Evolutionary conservation across 2,797 vertebrate species (phyloP), one percentile per base, ranked within the genome.

Genomic region (Aldrovandia affinis): DNA sequence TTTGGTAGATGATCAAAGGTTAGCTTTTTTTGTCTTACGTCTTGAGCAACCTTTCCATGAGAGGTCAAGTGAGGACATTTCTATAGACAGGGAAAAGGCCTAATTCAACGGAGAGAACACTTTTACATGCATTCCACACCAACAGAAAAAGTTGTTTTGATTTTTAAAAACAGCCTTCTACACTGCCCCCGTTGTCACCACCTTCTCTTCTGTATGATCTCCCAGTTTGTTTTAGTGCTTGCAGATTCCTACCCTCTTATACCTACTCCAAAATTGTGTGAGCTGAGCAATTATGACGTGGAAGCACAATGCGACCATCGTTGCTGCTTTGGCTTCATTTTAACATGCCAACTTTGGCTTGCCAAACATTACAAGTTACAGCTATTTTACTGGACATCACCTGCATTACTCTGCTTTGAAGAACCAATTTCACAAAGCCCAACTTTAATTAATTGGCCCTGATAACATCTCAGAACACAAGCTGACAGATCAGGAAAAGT

Each of bases 1-100:
- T n/a, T 77, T 47, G 39, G 42, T 44, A n/a, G 42, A n/a, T 44
- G 10, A 77, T 14, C 8, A 44, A 47, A 44, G 42, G 22, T 47
- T 12, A 47, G 18, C 36, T 36, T 50, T 57, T 20, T 57, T 57
- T 15, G 55, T 57, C 18, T 57, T 57, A 52, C 12, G 4, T 52
- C 50, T 80, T 50, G 52, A 39, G 7, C 44, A 57, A 57, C 78
- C 42, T 70, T 75, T 83, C 47, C 47, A 9, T 57, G 8, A 18
- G 22, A 78, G 83, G 30, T 78, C 44, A 79, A 70, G 59, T 68
- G 0, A 80, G 77, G 83, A 70, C 61, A 80, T 70, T 55, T 52
- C 44, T 68, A 6, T n/a, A 36, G 25, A 57, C n/a, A 39, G 61
- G 36, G 68, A 22, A 73, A 42, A 42, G 68, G 36, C 20, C 68